phyloP scores from a whole-genome alignment of 2,113 vertebrate genomes.

The Seriola quinqueradiata region DNA sequence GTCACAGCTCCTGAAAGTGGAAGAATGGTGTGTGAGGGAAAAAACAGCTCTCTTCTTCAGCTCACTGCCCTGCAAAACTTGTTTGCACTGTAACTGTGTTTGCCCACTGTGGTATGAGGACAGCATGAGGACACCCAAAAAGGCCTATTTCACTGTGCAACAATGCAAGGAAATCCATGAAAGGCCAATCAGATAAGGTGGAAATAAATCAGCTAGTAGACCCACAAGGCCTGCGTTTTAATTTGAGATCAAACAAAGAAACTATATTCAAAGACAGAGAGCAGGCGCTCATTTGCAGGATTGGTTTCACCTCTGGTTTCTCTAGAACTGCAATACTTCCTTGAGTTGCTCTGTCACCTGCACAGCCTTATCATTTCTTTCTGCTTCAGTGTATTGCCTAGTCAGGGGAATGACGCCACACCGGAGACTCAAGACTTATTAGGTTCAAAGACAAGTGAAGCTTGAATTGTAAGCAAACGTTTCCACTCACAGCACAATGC shows the following conservation, averaged over 20 bases:
- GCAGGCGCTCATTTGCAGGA: background rate
- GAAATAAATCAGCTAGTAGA: conserved; percentile 64
- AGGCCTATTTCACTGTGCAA: conserved; percentile 62
- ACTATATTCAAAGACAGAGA: conserved; percentile 14
- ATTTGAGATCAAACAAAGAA: conserved; percentile 62
- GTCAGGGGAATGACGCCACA: conserved; percentile 30
- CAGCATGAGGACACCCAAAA: conserved; percentile 64
- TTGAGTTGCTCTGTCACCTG: conserved; percentile 38
- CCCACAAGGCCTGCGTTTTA: conserved; percentile 26
- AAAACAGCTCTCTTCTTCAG: conserved; percentile 34
- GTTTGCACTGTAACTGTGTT: conserved; percentile 62
- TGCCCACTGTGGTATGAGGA: conserved; percentile 51
- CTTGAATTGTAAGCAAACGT: conserved; percentile 68
- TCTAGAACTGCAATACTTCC: conserved; percentile 4
- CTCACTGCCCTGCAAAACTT: conserved; percentile 48
- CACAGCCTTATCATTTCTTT: conserved; percentile 16
- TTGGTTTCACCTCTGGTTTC: conserved; percentile 42
- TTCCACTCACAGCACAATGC: conserved; percentile 55
- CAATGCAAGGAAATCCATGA: conserved; percentile 78
- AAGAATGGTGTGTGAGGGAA: conserved; percentile 1
- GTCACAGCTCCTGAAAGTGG: conserved; percentile 50
- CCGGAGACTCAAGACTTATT: conserved; percentile 37
- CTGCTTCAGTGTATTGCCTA: conserved; percentile 5
- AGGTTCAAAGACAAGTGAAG: conserved; percentile 57
- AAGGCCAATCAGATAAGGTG: conserved; percentile 78